Evolutionary conservation across 2,797 vertebrate species (phyloP).

Genomic region (Cheirogaleus major): DNA sequence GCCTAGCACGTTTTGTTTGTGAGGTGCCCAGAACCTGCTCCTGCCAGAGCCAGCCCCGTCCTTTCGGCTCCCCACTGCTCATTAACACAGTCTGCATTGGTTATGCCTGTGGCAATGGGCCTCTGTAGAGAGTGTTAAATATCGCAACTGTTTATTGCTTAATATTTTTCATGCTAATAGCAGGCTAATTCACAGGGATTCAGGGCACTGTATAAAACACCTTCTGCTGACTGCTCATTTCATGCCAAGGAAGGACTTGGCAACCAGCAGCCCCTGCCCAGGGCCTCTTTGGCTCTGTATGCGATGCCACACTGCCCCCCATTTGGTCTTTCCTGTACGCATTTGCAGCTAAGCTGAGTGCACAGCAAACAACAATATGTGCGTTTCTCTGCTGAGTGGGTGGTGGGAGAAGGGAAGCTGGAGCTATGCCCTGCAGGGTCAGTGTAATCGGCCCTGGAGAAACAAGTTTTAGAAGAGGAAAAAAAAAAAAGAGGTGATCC

Average conservation of each 20-base stretch:
- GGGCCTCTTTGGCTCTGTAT: background rate
- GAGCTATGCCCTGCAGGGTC: background rate
- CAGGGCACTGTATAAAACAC: constrained; percentile 56
- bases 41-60: background rate
- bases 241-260: constrained; percentile 51
- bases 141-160: constrained; percentile 66
- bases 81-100: background rate
- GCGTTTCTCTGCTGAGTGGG: background rate
- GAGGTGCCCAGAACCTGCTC: background rate
- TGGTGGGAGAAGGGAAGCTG: background rate
- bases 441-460: background rate
- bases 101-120: background rate
- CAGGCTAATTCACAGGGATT: constrained; percentile 62
- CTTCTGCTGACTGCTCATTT: constrained; percentile 61
- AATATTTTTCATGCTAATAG: constrained; percentile 71
- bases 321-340: background rate
- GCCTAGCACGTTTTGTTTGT: background rate
- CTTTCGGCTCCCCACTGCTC: background rate
- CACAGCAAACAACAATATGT: background rate
- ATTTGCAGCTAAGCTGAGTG: background rate
- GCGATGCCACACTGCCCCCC: background rate
- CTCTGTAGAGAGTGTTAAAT: constrained; percentile 60
- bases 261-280: background rate
- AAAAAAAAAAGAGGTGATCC: background rate
- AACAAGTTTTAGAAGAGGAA: background rate